These are phyloP conservation scores for Pseudeuparius sepicola DNA, from an alignment of 2,888 invertebrate genomes.

Conservation along the genomic window DNA sequence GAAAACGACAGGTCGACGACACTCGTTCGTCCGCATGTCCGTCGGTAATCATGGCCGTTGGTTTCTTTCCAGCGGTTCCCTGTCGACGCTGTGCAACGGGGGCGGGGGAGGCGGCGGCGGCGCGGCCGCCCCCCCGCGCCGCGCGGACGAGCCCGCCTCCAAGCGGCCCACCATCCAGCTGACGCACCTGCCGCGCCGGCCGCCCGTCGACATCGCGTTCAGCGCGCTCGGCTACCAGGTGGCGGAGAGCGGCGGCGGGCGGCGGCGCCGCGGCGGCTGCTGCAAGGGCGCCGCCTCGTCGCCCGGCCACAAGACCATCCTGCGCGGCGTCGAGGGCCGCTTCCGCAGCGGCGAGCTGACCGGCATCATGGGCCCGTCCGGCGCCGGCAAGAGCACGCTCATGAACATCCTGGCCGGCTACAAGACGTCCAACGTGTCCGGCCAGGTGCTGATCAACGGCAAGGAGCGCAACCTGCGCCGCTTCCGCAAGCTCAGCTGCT, in stretches of 20 bases:
- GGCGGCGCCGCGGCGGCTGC: constrained; percentile 62
- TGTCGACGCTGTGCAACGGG: constrained; percentile 65
- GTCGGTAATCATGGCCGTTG: too few species aligned
- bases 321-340: constrained; percentile 77
- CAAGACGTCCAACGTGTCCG: constrained; percentile 77
- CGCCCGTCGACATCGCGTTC: constrained; percentile 86
- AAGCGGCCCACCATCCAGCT: constrained; percentile 67
- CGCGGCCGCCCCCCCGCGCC: constrained; percentile 42
- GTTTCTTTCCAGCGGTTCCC: constrained; percentile 54
- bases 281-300: too few species aligned
- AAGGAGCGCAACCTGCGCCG: constrained; percentile 75
- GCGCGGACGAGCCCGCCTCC: constrained; percentile 62
- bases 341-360: constrained; percentile 86
- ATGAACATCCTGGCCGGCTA: constrained; percentile 85
- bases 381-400: constrained; percentile 70
- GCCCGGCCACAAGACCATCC: constrained; percentile 69
- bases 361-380: constrained; percentile 93
- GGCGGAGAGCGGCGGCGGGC: constrained; percentile 73
- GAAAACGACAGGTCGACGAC: too few species aligned
- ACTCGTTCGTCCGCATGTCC: too few species aligned
- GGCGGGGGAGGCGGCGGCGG: constrained; percentile 40
- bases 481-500: constrained; percentile 89
- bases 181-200: constrained; percentile 75
- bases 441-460: constrained; percentile 79
- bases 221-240: constrained; percentile 81